phyloP scores from a whole-genome alignment of 1,140 invertebrate species.

The Kradibia gibbosae region DNA sequence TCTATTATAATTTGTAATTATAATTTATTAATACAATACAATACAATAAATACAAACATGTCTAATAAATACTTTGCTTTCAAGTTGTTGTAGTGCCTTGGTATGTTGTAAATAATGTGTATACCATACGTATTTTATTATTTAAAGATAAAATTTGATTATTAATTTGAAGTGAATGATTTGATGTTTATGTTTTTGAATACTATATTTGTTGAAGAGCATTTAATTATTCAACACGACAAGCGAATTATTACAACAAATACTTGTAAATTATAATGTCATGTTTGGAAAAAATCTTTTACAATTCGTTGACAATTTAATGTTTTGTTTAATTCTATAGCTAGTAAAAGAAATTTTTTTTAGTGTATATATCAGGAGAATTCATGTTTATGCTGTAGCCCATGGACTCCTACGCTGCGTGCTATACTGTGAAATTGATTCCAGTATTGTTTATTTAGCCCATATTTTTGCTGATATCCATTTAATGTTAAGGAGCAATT shows the following conservation, averaged over 20 bases:
- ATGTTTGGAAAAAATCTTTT: background rate
- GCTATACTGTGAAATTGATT: background rate
- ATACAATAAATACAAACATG: background rate
- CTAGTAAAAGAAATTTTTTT: background rate
- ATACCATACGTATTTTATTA: too few relatives aligned
- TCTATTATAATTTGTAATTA: background rate
- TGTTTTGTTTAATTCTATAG: background rate
- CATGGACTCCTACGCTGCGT: background rate
- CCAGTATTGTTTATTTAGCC: constrained; percentile 37
- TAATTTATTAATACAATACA: background rate
- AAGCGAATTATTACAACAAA: background rate
- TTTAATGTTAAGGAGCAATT: background rate
- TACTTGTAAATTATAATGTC: background rate
- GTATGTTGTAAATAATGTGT: too few relatives aligned
- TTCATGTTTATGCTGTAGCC: background rate
- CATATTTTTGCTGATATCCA: constrained; percentile 22
- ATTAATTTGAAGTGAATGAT: too few relatives aligned
- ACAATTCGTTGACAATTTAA: background rate
- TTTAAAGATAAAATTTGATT: too few relatives aligned
- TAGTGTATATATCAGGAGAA: background rate
- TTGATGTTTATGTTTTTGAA: background rate
- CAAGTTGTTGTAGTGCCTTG: too few relatives aligned
- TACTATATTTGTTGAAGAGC: background rate
- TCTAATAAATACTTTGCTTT: background rate
- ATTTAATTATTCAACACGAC: background rate